Conservation (phyloP, 2,797 vertebrate species). For the Eptatretus atami region DNA sequence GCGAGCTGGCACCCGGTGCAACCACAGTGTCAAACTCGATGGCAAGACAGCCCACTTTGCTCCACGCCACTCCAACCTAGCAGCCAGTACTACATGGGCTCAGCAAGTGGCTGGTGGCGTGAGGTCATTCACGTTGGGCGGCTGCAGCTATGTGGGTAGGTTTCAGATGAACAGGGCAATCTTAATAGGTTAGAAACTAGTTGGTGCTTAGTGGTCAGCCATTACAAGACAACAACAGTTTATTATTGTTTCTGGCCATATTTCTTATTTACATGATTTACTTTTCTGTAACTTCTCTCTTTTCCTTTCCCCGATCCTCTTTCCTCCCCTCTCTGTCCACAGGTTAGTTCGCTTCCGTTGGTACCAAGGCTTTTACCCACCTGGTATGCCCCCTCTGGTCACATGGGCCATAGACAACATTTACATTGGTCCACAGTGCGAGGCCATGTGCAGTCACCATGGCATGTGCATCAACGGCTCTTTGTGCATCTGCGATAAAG, state of each 20-base stretch:
- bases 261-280: not conserved
- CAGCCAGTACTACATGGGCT: constrained; percentile 60
- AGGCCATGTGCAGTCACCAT: constrained; percentile 75
- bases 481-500: constrained; percentile 49
- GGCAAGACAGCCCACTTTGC: constrained; percentile 51
- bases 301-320: not conserved
- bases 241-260: not conserved
- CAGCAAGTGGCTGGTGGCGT: constrained; percentile 64
- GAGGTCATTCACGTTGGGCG: constrained; percentile 69
- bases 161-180: no score
- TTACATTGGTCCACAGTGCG: constrained; percentile 78
- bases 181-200: no score
- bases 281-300: not conserved
- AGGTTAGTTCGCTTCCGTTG: constrained; percentile 79
- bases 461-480: constrained; percentile 53
- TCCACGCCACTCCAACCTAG: constrained; percentile 78
- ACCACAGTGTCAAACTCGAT: constrained; percentile 46
- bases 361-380: constrained; percentile 76
- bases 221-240: no score
- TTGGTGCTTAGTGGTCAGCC: no score
- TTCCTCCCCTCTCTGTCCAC: constrained; percentile 10
- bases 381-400: constrained; percentile 35
- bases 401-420: constrained; percentile 82
- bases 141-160: constrained; percentile 62
- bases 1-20: constrained; percentile 82